Percentiles rank a stretch among this genome's conserved stretches.
Evolutionary conservation across 2,888 invertebrate genomes (phyloP).

Genomic region (Cordilura impudica): DNA sequence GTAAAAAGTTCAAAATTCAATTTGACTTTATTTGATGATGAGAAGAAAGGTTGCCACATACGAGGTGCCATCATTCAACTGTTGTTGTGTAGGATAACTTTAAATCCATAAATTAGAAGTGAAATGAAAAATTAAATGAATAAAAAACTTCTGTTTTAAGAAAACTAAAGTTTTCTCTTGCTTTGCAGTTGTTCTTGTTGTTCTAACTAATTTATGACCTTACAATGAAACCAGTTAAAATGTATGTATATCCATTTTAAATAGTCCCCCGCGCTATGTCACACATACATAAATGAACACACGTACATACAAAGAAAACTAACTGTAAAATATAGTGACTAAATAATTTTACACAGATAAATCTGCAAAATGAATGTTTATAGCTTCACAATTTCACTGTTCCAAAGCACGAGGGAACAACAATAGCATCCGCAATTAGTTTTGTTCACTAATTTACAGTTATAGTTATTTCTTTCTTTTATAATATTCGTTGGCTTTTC

Average conservation of each 20-base stretch:
- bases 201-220: conserved; percentile 48
- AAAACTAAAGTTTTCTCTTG: conserved; percentile 10
- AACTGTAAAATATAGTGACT: conserved; percentile 31
- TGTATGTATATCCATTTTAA: conserved; percentile 8
- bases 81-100: conserved; percentile 27
- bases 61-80: not conserved
- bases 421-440: conserved; percentile 56
- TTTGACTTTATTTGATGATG: conserved; percentile 37
- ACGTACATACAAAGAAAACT: not conserved
- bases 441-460: conserved; percentile 61
- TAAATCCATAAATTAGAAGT: conserved; percentile 27
- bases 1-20: conserved; percentile 39
- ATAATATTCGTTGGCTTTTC: conserved; percentile 14
- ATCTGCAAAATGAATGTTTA: conserved; percentile 56
- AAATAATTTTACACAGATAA: conserved; percentile 53
- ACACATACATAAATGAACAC: not conserved
- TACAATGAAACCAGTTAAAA: conserved; percentile 37
- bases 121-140: not conserved
- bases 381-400: conserved; percentile 28
- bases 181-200: conserved; percentile 6
- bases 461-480: conserved; percentile 53
- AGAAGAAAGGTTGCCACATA: conserved; percentile 25
- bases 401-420: conserved; percentile 46
- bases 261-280: conserved; percentile 17
- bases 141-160: conserved; percentile 1